Conservation (phyloP, 2,888 invertebrate genomes). For the Cetonia aurata region DNA sequence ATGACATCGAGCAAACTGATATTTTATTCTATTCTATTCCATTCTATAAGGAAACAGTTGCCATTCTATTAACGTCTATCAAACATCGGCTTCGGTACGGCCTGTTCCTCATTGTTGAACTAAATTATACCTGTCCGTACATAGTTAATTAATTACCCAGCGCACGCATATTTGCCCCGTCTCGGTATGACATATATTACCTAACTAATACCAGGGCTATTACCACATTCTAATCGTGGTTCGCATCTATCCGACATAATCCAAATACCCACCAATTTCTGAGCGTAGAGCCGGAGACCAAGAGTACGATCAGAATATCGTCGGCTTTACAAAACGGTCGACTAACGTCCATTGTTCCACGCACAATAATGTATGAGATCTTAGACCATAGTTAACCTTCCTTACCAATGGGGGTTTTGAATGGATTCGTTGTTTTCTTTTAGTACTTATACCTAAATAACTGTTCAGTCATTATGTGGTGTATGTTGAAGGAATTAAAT, state of each 20-base stretch:
- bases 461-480: slow-evolving; percentile 30
- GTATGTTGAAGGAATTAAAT: slow-evolving; percentile 37
- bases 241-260: slow-evolving; percentile 46
- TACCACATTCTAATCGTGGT: slow-evolving; percentile 51
- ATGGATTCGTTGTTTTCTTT: slow-evolving; percentile 14
- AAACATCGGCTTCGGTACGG: slow-evolving; percentile 7
- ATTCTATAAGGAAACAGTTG: neutral
- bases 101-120: slow-evolving; percentile 12
- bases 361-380: slow-evolving; percentile 17
- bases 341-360: slow-evolving; percentile 32
- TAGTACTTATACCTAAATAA: neutral
- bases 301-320: slow-evolving; percentile 12
- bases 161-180: slow-evolving; percentile 29
- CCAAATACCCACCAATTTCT: slow-evolving; percentile 48
- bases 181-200: slow-evolving; percentile 37
- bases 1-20: too few relatives aligned
- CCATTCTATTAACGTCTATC: neutral
- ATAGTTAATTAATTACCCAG: slow-evolving; percentile 36
- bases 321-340: slow-evolving; percentile 24
- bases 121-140: slow-evolving; percentile 37
- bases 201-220: slow-evolving; percentile 44
- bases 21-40: too few relatives aligned
- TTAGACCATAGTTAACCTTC: slow-evolving; percentile 12
- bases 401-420: slow-evolving; percentile 21
- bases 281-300: slow-evolving; percentile 24